A percentile compares a stretch with the other conserved stretches of the same genome.
phyloP scores from a whole-genome alignment of 2,888 invertebrate genomes.

The Stenchaetothrips biformis region DNA sequence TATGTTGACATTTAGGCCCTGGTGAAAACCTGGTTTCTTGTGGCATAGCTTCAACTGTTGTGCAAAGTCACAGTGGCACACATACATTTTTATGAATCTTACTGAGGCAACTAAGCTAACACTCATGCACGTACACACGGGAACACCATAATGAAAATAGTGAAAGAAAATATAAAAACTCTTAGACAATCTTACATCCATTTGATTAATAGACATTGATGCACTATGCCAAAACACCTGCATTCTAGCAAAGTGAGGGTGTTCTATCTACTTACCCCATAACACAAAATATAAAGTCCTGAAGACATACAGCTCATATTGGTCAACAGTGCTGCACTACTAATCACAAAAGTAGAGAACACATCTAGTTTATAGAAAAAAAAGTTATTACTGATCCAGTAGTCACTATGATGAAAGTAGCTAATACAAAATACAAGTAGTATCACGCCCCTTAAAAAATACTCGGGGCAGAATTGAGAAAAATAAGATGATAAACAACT shows the following conservation, averaged over 20 bases:
- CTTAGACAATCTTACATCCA: slow-evolving; percentile 2
- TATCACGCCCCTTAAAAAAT: too few relatives aligned
- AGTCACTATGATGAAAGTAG: neutral
- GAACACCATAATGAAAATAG: neutral
- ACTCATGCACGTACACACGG: neutral
- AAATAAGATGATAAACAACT: too few relatives aligned
- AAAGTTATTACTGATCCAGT: neutral
- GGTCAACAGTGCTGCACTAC: slow-evolving; percentile 9
- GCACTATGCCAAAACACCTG: neutral
- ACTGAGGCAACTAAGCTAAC: neutral
- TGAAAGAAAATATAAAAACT: neutral
- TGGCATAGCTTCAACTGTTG: neutral
- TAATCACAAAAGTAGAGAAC: slow-evolving; percentile 17
- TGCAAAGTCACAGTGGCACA: neutral
- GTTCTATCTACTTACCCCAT: neutral
- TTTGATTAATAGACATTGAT: neutral
- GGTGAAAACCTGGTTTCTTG: too few relatives aligned
- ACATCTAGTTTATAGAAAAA: neutral
- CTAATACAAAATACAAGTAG: too few relatives aligned
- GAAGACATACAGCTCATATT: slow-evolving; percentile 13
- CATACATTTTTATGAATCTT: neutral
- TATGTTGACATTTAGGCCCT: too few relatives aligned
- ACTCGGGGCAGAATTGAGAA: too few relatives aligned
- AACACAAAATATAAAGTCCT: slow-evolving; percentile 19
- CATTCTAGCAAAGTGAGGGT: neutral